Evolutionary conservation across 2,113 vertebrate genomes (phyloP).

Genomic region (Hirundichthys speculiger): DNA sequence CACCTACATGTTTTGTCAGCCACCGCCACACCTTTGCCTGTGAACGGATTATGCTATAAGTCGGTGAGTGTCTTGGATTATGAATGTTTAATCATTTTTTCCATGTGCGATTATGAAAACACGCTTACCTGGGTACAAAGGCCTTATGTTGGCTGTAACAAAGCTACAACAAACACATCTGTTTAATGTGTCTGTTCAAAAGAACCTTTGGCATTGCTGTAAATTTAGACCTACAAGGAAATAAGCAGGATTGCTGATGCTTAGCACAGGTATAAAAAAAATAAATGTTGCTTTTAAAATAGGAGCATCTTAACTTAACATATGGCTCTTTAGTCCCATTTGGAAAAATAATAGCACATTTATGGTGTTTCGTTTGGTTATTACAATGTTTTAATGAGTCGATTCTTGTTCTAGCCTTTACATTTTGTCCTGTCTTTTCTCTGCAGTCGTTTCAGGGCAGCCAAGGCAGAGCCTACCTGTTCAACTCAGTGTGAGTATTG

Average conservation of each 20-base stretch:
- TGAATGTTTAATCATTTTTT: conserved; percentile 53
- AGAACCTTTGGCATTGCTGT: conserved; percentile 1
- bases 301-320: no score
- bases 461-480: conserved; percentile 94
- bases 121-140: conserved; percentile 37
- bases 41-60: conserved; percentile 50
- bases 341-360: no score
- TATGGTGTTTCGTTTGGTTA: no score
- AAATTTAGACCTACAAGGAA: no score
- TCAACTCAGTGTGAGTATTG: conserved; percentile 93
- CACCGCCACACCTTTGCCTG: background rate
- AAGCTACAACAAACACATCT: conserved; percentile 3
- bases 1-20: conserved; percentile 34
- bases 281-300: no score
- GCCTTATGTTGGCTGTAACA: background rate
- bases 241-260: background rate
- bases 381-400: no score
- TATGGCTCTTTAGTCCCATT: no score
- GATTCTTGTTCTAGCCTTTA: conserved; percentile 17
- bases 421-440: conserved; percentile 27
- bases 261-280: no score
- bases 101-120: conserved; percentile 34
- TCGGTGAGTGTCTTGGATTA: conserved; percentile 57
- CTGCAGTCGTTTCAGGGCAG: conserved; percentile 94
- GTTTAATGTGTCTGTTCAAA: conserved; percentile 8